Conservation (phyloP, 1,140 invertebrate genomes). For the Nebria ingens region DNA sequence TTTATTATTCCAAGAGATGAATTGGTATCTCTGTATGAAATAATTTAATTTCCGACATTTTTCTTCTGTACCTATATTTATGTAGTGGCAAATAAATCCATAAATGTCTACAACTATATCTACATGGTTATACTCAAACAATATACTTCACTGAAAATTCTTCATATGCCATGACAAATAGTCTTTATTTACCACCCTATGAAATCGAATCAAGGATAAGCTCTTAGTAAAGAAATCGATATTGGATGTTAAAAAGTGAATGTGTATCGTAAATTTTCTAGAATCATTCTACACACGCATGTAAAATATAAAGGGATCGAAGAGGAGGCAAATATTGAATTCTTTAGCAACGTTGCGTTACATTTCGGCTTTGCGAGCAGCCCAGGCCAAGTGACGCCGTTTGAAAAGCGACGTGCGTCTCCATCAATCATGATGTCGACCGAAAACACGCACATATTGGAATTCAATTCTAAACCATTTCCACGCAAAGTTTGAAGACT, state of each 20-base stretch:
- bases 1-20: too few species aligned
- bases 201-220: too few species aligned
- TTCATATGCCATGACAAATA: too few species aligned
- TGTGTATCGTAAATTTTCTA: background rate
- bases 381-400: background rate
- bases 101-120: too few species aligned
- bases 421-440: constrained; percentile 6
- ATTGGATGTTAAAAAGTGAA: background rate
- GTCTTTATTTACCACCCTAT: too few species aligned
- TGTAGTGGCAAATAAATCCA: too few species aligned
- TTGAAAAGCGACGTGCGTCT: constrained; percentile 1
- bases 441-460: constrained; percentile 7
- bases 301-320: background rate
- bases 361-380: background rate
- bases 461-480: constrained; percentile 9
- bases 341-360: background rate
- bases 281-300: background rate
- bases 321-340: background rate
- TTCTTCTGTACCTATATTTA: too few species aligned
- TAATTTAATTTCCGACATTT: too few species aligned
- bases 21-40: too few species aligned
- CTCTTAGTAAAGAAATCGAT: too few species aligned
- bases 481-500: constrained; percentile 7
- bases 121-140: too few species aligned
- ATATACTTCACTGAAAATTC: too few species aligned